Conservation (phyloP, 2,888 invertebrate genomes). For the Branchipolynoe longqiensis region DNA sequence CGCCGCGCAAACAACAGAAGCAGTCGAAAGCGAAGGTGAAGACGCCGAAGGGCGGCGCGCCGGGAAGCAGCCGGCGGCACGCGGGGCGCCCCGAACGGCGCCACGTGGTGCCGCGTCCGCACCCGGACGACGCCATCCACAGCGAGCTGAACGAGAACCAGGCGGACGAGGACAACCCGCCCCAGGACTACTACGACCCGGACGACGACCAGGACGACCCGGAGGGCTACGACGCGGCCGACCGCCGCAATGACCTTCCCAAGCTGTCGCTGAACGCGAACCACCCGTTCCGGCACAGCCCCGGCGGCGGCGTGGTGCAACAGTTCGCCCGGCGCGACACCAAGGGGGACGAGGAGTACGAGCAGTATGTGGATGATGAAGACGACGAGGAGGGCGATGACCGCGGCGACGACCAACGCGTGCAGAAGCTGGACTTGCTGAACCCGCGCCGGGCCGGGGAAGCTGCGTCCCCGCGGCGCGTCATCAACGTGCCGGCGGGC, state of each 20-base stretch:
- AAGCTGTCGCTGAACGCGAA: conserved; percentile 21
- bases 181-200: conserved; percentile 53
- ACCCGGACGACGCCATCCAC: conserved; percentile 50
- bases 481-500: conserved; percentile 17
- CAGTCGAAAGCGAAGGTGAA: background rate
- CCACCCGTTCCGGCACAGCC: conserved; percentile 6
- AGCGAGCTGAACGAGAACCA: conserved; percentile 22
- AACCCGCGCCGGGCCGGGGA: background rate
- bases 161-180: conserved; percentile 34
- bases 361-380: conserved; percentile 47
- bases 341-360: conserved; percentile 57
- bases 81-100: background rate
- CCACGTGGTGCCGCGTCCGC: conserved; percentile 17
- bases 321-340: background rate
- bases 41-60: background rate
- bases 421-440: conserved; percentile 32
- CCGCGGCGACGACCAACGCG: background rate
- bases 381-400: conserved; percentile 1
- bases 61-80: background rate
- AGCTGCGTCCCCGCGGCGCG: conserved; percentile 6
- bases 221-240: conserved; percentile 25
- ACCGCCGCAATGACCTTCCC: conserved; percentile 42
- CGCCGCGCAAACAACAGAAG: conserved; percentile 1
- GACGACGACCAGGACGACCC: conserved; percentile 36
- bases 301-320: background rate